These are phyloP conservation scores for Batillaria attramentaria DNA, from an alignment of 1,140 invertebrate genomes.

Conservation along the genomic window DNA sequence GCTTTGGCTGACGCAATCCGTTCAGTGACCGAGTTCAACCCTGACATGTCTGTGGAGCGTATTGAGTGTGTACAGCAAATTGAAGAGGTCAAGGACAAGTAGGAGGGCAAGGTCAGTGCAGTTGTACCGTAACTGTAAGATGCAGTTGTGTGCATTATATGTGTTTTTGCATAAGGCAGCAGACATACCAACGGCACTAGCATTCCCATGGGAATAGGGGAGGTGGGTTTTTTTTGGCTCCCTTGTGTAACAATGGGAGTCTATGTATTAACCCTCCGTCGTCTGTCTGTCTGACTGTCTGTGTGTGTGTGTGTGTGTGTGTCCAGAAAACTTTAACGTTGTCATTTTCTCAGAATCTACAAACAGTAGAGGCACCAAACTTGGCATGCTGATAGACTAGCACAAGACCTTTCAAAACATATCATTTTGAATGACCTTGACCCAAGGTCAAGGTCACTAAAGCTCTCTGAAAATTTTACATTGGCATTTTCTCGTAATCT, in stretches of 20 bases:
- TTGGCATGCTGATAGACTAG: no score
- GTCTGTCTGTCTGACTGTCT: background rate
- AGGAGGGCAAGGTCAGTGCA: constrained; percentile 21
- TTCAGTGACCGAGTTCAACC: constrained; percentile 66
- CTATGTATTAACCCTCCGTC: no score
- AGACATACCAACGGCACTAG: no score
- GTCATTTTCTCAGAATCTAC: background rate
- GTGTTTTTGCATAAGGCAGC: background rate
- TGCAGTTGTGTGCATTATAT: background rate
- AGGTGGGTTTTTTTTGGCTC: background rate
- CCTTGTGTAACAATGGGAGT: no score
- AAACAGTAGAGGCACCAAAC: no score
- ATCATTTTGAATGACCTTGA: no score
- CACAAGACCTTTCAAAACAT: no score
- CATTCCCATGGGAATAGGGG: background rate
- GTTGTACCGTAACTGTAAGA: background rate
- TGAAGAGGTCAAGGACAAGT: constrained; percentile 50
- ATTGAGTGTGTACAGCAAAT: constrained; percentile 64
- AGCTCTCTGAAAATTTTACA: no score
- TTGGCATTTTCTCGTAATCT: no score
- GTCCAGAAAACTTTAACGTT: background rate
- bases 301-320: background rate
- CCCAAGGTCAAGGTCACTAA: no score
- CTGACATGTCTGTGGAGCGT: constrained; percentile 65
- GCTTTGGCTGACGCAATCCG: constrained; percentile 62